phyloP scores from a whole-genome alignment of 2,113 vertebrate genomes.

The Hucho hucho region DNA sequence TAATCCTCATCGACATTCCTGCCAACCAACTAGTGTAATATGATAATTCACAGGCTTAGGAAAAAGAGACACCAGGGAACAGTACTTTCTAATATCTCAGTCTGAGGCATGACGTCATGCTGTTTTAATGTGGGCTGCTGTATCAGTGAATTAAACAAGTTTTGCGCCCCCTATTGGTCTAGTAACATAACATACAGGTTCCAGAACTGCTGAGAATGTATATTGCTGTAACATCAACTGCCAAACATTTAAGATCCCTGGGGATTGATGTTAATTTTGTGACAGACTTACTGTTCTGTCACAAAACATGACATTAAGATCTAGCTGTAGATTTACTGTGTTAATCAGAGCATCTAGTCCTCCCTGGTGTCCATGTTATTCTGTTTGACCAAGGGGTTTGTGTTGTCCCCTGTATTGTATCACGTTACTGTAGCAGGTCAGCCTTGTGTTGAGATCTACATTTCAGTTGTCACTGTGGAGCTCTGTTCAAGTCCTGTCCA shows the following conservation, averaged over 20 bases:
- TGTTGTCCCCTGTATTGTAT: neutral
- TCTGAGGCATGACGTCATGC: conserved; percentile 34
- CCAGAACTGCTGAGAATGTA: conserved; percentile 5
- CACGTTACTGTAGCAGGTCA: neutral
- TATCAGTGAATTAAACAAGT: conserved; percentile 4
- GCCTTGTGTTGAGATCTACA: neutral
- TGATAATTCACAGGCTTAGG: conserved; percentile 50
- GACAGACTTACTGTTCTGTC: neutral
- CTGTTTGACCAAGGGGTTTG: neutral
- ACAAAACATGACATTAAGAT: neutral
- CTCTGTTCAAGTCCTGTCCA: neutral
- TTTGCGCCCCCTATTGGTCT: conserved; percentile 50
- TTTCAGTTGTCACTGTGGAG: neutral
- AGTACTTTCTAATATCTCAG: conserved; percentile 33
- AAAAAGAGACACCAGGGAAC: conserved; percentile 23
- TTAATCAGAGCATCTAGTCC: too few relatives aligned
- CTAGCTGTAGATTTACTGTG: neutral
- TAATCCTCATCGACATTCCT: conserved; percentile 40
- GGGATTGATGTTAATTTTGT: too few relatives aligned
- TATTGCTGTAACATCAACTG: conserved; percentile 27
- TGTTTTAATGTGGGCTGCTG: conserved; percentile 29
- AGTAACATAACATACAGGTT: neutral
- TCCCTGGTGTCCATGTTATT: neutral
- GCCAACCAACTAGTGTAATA: conserved; percentile 46
- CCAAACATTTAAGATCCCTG: neutral